phyloP scores from a whole-genome alignment of 2,888 invertebrate genomes.

The Lypha dubia region DNA sequence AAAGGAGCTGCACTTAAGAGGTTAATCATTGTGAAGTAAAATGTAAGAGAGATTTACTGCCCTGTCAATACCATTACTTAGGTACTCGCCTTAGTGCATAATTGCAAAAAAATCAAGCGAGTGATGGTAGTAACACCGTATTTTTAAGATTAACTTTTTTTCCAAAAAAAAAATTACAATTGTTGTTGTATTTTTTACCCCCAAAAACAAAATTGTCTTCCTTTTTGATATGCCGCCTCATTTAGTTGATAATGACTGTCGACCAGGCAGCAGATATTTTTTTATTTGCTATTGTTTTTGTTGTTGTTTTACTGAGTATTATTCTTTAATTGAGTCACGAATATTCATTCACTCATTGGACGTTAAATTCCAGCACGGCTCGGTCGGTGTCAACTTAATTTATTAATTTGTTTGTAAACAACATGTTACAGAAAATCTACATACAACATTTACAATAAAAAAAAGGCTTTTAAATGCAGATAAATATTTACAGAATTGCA shows the following conservation, averaged over 20 bases:
- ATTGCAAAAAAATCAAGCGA: too few relatives aligned
- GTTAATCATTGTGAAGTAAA: too few relatives aligned
- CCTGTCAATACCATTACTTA: too few relatives aligned
- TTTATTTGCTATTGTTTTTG: slow-evolving; percentile 42
- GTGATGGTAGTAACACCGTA: too few relatives aligned
- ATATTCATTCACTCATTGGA: slow-evolving; percentile 62
- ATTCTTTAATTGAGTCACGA: slow-evolving; percentile 68
- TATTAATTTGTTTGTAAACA: slow-evolving; percentile 62
- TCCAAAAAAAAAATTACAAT: too few relatives aligned
- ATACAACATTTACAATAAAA: too few relatives aligned
- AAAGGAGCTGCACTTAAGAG: too few relatives aligned
- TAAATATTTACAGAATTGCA: slow-evolving; percentile 26
- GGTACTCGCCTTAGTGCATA: too few relatives aligned
- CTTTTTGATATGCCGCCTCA: not conserved
- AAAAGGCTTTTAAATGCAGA: slow-evolving; percentile 34
- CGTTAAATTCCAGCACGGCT: slow-evolving; percentile 69
- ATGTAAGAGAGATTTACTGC: too few relatives aligned
- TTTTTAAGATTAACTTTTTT: too few relatives aligned
- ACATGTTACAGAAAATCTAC: slow-evolving; percentile 39
- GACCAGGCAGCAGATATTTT: not conserved
- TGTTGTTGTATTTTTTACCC: too few relatives aligned
- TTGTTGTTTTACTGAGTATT: slow-evolving; percentile 30
- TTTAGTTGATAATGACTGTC: not conserved
- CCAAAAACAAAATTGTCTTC: not conserved
- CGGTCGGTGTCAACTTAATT: slow-evolving; percentile 66